Conservation (phyloP, 2,888 invertebrate genomes). For the Clusia tigrina region DNA sequence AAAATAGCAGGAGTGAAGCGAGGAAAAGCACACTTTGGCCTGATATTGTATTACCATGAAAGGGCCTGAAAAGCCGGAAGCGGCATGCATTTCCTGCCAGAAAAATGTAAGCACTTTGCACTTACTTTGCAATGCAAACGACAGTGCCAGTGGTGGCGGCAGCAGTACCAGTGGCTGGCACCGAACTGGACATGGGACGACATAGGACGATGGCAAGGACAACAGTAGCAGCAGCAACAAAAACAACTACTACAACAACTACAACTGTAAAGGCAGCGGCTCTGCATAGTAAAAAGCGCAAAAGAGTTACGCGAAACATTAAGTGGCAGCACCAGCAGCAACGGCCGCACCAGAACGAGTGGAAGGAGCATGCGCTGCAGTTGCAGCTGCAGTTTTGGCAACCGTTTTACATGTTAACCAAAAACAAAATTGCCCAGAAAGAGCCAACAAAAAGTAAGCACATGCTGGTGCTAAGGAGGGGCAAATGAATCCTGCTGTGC, state of each 20-base stretch:
- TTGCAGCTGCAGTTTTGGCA: conserved; percentile 23
- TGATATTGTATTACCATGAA: conserved; percentile 1
- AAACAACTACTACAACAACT: no score
- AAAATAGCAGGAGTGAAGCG: neutral
- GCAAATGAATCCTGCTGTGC: neutral
- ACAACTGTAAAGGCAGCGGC: no score
- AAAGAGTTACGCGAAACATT: no score
- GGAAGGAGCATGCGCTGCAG: neutral
- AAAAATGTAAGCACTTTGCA: conserved; percentile 54
- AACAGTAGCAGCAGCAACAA: no score
- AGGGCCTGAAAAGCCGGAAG: conserved; percentile 48
- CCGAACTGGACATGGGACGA: conserved; percentile 9
- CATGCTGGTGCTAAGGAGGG: neutral
- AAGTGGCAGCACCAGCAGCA: no score
- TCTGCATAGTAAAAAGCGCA: no score
- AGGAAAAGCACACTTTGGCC: neutral
- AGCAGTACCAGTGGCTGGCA: neutral
- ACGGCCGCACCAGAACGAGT: neutral
- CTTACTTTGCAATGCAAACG: conserved; percentile 45
- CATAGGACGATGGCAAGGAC: neutral
- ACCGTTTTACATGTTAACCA: conserved; percentile 16
- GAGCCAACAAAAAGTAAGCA: neutral
- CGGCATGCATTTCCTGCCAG: conserved; percentile 57
- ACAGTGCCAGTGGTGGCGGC: conserved; percentile 33
- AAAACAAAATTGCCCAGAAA: conserved; percentile 5